phyloP scores from a whole-genome alignment of 2,113 vertebrate species.

The Balaeniceps rex region DNA sequence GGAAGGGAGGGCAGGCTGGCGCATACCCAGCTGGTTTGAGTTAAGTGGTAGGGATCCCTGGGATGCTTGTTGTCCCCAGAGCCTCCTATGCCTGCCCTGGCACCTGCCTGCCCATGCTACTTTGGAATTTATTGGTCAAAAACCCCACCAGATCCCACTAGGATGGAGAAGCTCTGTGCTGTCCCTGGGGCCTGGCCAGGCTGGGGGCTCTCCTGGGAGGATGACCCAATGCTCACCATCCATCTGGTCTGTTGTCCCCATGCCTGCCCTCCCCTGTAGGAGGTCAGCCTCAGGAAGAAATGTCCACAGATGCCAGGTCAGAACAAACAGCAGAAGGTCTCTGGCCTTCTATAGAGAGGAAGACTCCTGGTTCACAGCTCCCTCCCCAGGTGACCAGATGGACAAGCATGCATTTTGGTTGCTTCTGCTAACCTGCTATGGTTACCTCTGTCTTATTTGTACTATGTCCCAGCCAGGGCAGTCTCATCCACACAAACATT shows the following conservation, averaged over 20 bases:
- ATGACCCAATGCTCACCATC: not conserved
- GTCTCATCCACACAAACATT: not conserved
- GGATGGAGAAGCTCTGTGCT: not conserved
- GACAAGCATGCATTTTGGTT: not conserved
- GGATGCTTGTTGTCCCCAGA: slow-evolving; percentile 22
- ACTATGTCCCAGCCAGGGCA: not conserved
- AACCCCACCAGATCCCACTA: slow-evolving; percentile 25
- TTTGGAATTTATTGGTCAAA: slow-evolving; percentile 21
- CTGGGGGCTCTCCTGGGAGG: not conserved
- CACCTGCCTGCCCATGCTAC: slow-evolving; percentile 34
- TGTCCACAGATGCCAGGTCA: not conserved
- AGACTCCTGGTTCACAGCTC: not conserved
- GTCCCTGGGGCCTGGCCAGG: not conserved
- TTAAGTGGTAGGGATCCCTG: not conserved
- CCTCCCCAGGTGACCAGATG: not conserved
- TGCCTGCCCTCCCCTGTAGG: not conserved
- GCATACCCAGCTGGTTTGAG: slow-evolving; percentile 36
- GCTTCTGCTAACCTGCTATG: not conserved
- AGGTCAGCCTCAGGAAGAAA: not conserved
- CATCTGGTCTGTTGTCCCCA: not conserved
- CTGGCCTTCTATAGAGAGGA: not conserved
- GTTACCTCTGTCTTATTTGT: not conserved
- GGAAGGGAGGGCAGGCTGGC: not conserved
- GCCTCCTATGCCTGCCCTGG: slow-evolving; percentile 3
- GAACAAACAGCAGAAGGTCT: not conserved